Evolutionary conservation across 2,113 vertebrate species (phyloP).

Genomic region (Phodopus roborovskii): DNA sequence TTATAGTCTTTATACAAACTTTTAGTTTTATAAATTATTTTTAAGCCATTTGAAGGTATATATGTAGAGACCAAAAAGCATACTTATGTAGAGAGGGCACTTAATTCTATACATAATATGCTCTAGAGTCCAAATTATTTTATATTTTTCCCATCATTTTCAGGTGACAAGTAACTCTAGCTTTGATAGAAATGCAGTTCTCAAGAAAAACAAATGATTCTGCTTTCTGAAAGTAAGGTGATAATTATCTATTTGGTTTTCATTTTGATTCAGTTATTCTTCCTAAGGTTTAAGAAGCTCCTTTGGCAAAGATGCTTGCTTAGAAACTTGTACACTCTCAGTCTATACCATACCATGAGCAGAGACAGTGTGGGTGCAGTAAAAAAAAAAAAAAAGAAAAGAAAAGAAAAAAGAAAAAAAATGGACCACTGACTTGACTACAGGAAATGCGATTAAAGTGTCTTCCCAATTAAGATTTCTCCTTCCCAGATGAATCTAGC

Average conservation of each 20-base stretch:
- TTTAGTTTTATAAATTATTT: neutral
- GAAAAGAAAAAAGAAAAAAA: too few species aligned
- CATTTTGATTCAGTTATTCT: neutral
- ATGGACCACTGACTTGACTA: neutral
- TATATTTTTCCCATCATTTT: neutral
- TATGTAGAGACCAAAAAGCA: neutral
- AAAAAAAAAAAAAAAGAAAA: too few species aligned
- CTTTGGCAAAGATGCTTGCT: neutral
- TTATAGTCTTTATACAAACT: neutral
- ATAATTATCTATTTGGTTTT: constrained; percentile 3
- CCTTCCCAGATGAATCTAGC: neutral
- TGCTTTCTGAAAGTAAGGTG: neutral
- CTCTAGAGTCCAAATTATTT: neutral
- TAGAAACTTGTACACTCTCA: neutral
- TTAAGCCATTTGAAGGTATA: neutral
- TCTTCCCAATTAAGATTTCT: neutral
- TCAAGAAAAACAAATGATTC: neutral
- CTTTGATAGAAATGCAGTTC: neutral
- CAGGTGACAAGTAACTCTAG: neutral
- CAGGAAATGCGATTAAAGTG: neutral
- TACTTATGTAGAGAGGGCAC: neutral
- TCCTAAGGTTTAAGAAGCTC: neutral
- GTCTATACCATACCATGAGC: too few species aligned
- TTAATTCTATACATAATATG: neutral
- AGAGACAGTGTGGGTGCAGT: neutral